Evolutionary conservation across 30 jellyfish, hydroid and myxozoan species (phyloP).

Genomic region (Morbakka virulenta): DNA sequence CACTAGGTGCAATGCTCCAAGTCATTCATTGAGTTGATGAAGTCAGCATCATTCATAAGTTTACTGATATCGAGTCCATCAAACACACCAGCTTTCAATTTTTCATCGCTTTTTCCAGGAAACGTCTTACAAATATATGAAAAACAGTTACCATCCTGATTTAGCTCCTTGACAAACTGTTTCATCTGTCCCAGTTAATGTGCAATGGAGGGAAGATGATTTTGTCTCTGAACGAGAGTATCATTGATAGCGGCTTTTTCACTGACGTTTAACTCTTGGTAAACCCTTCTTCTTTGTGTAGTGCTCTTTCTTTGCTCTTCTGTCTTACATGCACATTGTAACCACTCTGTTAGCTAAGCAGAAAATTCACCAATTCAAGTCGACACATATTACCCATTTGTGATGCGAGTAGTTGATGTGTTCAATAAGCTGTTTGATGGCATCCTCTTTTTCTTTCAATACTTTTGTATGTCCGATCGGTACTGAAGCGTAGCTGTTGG

Average conservation of each 20-base stretch:
- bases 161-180: constrained; percentile 1
- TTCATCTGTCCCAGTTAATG: constrained; percentile 16
- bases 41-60: background rate
- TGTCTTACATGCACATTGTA: background rate
- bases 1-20: background rate
- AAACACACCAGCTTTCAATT: background rate
- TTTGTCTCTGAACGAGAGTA: background rate
- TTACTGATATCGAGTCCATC: background rate
- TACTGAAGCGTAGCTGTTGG: background rate
- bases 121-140: background rate
- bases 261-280: background rate
- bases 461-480: background rate
- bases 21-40: background rate
- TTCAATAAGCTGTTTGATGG: background rate
- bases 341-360: constrained; percentile 15
- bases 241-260: background rate
- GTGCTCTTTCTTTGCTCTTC: constrained; percentile 23
- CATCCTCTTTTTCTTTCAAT: constrained; percentile 14
- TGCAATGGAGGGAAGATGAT: constrained; percentile 13
- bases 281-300: background rate
- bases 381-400: constrained; percentile 20
- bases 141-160: background rate
- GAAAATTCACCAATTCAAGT: constrained; percentile 6
- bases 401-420: background rate
- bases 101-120: background rate